Percentiles rank a stretch among this genome's conserved stretches.
These are phyloP conservation scores for Agonopterix heracliana DNA, from an alignment of 2,888 invertebrate genomes.

Conservation along the genomic window DNA sequence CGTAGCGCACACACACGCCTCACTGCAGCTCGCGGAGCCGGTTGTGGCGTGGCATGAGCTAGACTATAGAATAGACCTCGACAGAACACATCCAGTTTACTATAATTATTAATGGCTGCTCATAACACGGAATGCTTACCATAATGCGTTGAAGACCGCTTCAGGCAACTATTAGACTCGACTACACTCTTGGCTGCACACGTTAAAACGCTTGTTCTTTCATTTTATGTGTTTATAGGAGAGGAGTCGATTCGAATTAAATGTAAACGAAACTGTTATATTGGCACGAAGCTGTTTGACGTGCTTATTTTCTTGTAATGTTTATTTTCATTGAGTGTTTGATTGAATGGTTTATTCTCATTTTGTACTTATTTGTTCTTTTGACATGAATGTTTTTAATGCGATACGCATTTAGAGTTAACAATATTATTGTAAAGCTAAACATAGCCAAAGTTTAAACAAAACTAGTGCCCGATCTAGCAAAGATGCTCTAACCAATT, in stretches of 20 bases:
- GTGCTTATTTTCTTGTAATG: constrained; percentile 71
- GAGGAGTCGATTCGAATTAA: constrained; percentile 45
- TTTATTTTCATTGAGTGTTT: constrained; percentile 65
- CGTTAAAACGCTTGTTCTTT: constrained; percentile 69
- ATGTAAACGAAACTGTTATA: constrained; percentile 61
- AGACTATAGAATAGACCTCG: constrained; percentile 34
- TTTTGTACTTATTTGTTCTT: constrained; percentile 35
- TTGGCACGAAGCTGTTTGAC: constrained; percentile 74
- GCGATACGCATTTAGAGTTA: constrained; percentile 12
- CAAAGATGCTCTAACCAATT: neutral
- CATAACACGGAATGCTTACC: constrained; percentile 73
- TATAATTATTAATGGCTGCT: constrained; percentile 61
- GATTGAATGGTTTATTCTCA: constrained; percentile 64
- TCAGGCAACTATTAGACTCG: constrained; percentile 67
- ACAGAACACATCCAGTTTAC: constrained; percentile 45
- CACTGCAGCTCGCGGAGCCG: constrained; percentile 28
- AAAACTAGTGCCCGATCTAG: neutral
- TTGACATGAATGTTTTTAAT: constrained; percentile 34
- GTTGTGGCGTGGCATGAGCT: constrained; percentile 39
- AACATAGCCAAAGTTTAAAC: neutral
- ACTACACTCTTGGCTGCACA: constrained; percentile 75
- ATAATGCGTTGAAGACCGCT: constrained; percentile 62
- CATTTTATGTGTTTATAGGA: constrained; percentile 68
- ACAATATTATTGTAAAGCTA: neutral
- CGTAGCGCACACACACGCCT: constrained; percentile 29